Base-by-base conservation (phyloP, 1,140 invertebrate genomes). In the Zaprionus camerounensis region DNA sequence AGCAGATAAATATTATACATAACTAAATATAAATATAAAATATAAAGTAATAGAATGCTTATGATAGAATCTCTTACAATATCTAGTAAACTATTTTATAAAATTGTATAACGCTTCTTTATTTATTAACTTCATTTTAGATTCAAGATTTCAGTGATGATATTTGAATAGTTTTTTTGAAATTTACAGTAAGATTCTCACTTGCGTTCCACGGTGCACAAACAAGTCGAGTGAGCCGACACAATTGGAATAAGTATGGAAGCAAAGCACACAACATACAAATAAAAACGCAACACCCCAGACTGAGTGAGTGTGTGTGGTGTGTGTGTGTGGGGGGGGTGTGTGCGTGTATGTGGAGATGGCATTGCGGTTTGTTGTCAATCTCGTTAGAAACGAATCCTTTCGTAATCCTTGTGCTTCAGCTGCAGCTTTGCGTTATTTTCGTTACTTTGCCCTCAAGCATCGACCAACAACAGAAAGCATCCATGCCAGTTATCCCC, bases 321-420 rank as follows among this genome's bases (percentile, higher is more conserved):
- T 63, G 34, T 26, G 55, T 9, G 34, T 17, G 51, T 53, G 31
- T 20, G 55, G 2, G 31, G 22, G 24, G 17, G 49, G 11, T 61
- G 31, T 57, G 46, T 68, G 56, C 53, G 41, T 55, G 38, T 34
- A 53, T 78, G 59, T 57, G 56, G 61, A 70, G 63, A 63, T 71
- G 77, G 59, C 71, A 82, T 75, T 88, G 84, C 85, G 85, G 85
- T 88, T 90, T 85, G 85, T 88, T 88, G 85, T 90, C 85, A 88
- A 88, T 90, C 85, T 88, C 85, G 85, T 88, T 88, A 88, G 86
- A 90, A 88, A 90, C 85, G 85, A 88, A 88, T 88, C 85, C 85
- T 88, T 88, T 88, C 78, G 85, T 88, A 88, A 88, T 88, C 85
- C 85, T 85, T 82, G 81, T 88, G 82, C 85, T 90, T 88, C 84